These are phyloP conservation scores for Thera obeliscata DNA, from an alignment of 2,888 invertebrate species.

Conservation along the genomic window DNA sequence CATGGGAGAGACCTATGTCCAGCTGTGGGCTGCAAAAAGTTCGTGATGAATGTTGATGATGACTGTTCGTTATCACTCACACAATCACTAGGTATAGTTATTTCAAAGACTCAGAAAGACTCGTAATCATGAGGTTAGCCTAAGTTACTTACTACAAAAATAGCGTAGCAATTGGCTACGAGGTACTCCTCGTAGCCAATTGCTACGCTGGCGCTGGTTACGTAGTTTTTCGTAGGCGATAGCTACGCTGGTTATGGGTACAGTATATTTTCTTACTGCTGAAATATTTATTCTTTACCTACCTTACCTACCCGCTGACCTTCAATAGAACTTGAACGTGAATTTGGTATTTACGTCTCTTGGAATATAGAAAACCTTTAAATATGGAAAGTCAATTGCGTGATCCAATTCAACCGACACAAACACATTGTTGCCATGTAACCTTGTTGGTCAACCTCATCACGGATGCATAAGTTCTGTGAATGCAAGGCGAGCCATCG, in stretches of 20 bases:
- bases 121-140: too few species aligned
- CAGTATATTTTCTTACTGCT: neutral
- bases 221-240: neutral
- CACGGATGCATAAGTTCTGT: slow-evolving; percentile 60
- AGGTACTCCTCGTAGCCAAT: neutral
- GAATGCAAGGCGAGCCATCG: slow-evolving; percentile 58
- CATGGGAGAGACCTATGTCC: too few species aligned
- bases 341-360: neutral
- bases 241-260: neutral
- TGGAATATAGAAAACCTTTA: slow-evolving; percentile 4
- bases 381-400: slow-evolving; percentile 15
- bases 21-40: too few species aligned
- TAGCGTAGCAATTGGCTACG: too few species aligned
- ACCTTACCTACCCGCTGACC: neutral
- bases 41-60: too few species aligned
- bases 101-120: too few species aligned
- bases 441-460: slow-evolving; percentile 45
- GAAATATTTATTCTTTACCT: neutral
- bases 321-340: neutral
- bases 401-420: slow-evolving; percentile 8
- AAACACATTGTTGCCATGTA: slow-evolving; percentile 20
- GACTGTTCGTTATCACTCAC: too few species aligned
- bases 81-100: too few species aligned
- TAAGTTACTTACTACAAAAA: too few species aligned
- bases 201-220: too few species aligned